Evolutionary conservation across 2,797 vertebrate genomes (phyloP).

Genomic region (Falco concolor): DNA sequence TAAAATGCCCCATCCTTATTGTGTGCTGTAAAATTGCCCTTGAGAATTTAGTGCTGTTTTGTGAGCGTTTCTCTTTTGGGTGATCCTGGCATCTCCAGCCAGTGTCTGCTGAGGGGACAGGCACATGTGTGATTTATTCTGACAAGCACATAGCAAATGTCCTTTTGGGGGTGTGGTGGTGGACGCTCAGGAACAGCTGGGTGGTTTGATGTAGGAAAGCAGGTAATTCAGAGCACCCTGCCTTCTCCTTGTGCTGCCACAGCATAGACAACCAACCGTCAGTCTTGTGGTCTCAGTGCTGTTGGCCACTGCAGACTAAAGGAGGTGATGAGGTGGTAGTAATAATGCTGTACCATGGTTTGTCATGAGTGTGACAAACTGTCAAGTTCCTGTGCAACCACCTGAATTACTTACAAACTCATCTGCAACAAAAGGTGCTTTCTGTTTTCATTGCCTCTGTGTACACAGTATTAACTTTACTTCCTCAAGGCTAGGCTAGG

Average conservation of each 20-base stretch:
- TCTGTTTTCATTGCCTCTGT: not conserved
- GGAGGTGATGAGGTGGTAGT: not conserved
- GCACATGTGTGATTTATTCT: rapidly evolving
- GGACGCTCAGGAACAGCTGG: not conserved
- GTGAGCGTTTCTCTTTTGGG: not conserved
- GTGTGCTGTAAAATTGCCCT: not conserved
- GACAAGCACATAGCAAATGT: not conserved
- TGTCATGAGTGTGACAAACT: not conserved
- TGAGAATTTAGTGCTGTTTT: not conserved
- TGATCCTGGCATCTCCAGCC: not conserved
- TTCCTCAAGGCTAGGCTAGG: not conserved
- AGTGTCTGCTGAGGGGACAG: not conserved
- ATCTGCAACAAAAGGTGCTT: not conserved
- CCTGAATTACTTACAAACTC: not conserved
- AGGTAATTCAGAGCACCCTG: not conserved
- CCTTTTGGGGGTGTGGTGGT: not conserved
- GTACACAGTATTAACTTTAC: not conserved
- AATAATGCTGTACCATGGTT: not conserved
- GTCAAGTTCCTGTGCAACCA: not conserved
- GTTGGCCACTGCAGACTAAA: not conserved
- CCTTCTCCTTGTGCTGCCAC: not conserved
- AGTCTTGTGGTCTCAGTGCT: not conserved
- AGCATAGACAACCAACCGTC: not conserved
- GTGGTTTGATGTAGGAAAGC: not conserved
- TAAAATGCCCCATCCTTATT: not conserved